These are phyloP conservation scores for Lynx canadensis DNA, from an alignment of 2,113 vertebrate genomes.

Conservation along the genomic window DNA sequence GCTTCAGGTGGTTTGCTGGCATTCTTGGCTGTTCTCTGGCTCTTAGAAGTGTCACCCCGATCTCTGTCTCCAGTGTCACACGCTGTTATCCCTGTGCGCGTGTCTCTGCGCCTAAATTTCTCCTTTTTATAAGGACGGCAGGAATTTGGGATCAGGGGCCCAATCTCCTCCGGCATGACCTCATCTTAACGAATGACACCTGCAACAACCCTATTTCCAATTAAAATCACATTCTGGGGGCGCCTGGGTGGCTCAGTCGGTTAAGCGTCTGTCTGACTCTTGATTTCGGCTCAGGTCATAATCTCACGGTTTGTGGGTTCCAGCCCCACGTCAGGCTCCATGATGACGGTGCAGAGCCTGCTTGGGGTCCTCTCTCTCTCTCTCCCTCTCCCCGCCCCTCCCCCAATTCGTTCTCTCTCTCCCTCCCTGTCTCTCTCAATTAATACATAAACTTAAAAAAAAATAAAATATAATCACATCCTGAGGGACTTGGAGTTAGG, in stretches of 20 bases:
- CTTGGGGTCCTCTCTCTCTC: too few species aligned
- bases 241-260: too few species aligned
- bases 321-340: too few species aligned
- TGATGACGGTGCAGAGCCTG: too few species aligned
- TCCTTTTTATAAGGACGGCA: not conserved
- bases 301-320: too few species aligned
- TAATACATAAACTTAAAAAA: too few species aligned
- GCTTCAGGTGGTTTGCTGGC: not conserved
- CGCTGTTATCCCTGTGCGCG: not conserved
- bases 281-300: too few species aligned
- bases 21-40: not conserved
- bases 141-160: not conserved
- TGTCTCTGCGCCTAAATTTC: not conserved
- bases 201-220: not conserved
- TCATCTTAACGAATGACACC: not conserved
- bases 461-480: not conserved
- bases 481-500: not conserved
- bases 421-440: not conserved
- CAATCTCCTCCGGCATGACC: not conserved
- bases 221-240: not conserved
- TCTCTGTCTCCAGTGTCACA: not conserved
- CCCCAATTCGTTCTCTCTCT: too few species aligned
- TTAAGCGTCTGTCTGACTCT: too few species aligned
- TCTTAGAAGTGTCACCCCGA: not conserved
- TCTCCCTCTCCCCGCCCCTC: too few species aligned